Evolutionary conservation across 2,113 vertebrate genomes (phyloP).

Genomic region (Cepphus grylle): DNA sequence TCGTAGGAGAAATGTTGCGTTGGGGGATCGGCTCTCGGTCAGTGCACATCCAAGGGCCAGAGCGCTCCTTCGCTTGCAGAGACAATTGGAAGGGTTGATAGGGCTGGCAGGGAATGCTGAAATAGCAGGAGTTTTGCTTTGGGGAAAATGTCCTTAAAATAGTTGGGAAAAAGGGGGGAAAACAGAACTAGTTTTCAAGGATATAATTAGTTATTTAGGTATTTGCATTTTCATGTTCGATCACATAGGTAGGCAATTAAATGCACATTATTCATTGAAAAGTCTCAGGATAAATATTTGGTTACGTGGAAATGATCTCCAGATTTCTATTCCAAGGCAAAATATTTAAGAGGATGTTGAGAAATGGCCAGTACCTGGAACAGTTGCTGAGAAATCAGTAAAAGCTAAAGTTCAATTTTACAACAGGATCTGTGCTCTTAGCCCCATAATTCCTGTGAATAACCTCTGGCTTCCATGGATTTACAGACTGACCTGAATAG

Average conservation of each 20-base stretch:
- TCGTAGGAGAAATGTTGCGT: neutral
- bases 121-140: neutral
- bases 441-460: neutral
- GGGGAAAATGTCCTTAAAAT: neutral
- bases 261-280: neutral
- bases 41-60: neutral
- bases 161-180: neutral
- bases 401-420: slow-evolving; percentile 28
- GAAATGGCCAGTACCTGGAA: neutral
- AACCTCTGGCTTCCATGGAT: neutral
- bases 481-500: neutral
- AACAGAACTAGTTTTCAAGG: neutral
- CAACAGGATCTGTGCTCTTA: neutral
- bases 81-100: neutral
- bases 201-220: neutral
- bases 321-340: slow-evolving; percentile 6
- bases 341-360: neutral
- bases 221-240: slow-evolving; percentile 9
- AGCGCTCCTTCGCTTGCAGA: neutral
- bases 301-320: neutral
- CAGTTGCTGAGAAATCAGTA: neutral
- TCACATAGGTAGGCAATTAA: slow-evolving; percentile 11
- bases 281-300: slow-evolving; percentile 25
- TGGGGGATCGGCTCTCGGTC: neutral
- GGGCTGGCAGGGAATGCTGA: neutral